These are phyloP conservation scores for Agonopterix heracliana DNA, from an alignment of 2,888 invertebrate species.

Conservation along the genomic window DNA sequence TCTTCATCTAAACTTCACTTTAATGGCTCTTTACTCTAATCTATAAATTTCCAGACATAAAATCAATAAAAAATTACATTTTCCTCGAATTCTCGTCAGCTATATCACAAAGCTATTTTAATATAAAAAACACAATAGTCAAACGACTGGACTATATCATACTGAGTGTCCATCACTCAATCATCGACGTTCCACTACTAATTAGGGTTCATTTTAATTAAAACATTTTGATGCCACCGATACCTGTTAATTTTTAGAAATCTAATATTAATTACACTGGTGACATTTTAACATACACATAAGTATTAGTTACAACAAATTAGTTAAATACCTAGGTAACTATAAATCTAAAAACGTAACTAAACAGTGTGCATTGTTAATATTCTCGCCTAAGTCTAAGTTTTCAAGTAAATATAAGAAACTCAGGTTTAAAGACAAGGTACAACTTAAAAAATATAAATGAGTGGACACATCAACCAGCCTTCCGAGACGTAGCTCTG, in stretches of 20 bases:
- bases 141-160: slow-evolving; percentile 38
- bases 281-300: slow-evolving; percentile 6
- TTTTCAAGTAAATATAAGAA: slow-evolving; percentile 22
- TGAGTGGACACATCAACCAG: slow-evolving; percentile 71
- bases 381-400: slow-evolving; percentile 18
- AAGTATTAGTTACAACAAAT: slow-evolving; percentile 4
- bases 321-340: slow-evolving; percentile 17
- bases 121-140: slow-evolving; percentile 51
- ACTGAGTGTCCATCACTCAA: slow-evolving; percentile 26
- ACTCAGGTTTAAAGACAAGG: slow-evolving; percentile 12
- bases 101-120: slow-evolving; percentile 61
- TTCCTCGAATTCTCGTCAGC: slow-evolving; percentile 34
- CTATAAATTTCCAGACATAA: slow-evolving; percentile 17
- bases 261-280: slow-evolving; percentile 3
- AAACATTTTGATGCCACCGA: slow-evolving; percentile 8
- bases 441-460: slow-evolving; percentile 40
- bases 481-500: slow-evolving; percentile 53
- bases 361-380: slow-evolving; percentile 18
- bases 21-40: slow-evolving; percentile 14
- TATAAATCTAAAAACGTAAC: slow-evolving; percentile 15
- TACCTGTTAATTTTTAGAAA: neutral
- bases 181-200: slow-evolving; percentile 5
- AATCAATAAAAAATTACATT: slow-evolving; percentile 28
- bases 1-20: neutral
- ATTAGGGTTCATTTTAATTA: slow-evolving; percentile 5